Conservation (phyloP, 2,797 vertebrate genomes). For the Hypotaenidia philippensis region DNA sequence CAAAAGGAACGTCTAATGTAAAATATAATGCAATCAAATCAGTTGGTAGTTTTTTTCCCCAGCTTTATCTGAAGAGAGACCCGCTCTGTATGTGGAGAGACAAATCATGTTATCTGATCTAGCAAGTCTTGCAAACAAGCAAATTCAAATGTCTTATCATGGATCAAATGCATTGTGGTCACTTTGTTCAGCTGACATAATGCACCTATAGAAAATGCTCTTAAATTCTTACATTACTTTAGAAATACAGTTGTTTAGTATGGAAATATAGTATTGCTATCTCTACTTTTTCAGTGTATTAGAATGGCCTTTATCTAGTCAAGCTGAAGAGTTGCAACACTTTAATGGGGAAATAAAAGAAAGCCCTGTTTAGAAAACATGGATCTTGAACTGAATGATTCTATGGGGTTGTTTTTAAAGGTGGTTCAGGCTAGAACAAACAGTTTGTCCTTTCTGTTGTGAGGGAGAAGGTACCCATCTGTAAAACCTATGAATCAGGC, state of each 20-base stretch:
- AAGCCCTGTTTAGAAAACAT: neutral
- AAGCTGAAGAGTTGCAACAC: neutral
- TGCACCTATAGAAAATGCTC: neutral
- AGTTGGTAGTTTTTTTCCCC: neutral
- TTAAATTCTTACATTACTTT: neutral
- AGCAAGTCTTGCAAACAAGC: neutral
- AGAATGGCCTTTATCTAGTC: neutral
- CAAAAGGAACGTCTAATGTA: neutral
- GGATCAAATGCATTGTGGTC: conserved; percentile 12
- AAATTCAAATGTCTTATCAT: conserved; percentile 10
- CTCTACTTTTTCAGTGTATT: neutral
- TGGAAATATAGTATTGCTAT: neutral
- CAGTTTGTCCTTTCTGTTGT: neutral
- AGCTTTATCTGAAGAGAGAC: neutral
- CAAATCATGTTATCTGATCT: neutral
- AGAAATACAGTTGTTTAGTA: neutral
- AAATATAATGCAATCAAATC: conserved; percentile 25
- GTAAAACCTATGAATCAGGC: neutral
- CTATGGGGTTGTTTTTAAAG: neutral
- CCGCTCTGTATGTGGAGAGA: neutral
- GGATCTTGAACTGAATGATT: neutral
- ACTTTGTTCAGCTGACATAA: neutral
- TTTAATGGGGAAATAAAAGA: neutral
- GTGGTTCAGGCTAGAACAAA: neutral
- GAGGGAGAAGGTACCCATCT: neutral